phyloP scores from a whole-genome alignment of 2,113 vertebrate genomes.

The Pseudorasbora parva region DNA sequence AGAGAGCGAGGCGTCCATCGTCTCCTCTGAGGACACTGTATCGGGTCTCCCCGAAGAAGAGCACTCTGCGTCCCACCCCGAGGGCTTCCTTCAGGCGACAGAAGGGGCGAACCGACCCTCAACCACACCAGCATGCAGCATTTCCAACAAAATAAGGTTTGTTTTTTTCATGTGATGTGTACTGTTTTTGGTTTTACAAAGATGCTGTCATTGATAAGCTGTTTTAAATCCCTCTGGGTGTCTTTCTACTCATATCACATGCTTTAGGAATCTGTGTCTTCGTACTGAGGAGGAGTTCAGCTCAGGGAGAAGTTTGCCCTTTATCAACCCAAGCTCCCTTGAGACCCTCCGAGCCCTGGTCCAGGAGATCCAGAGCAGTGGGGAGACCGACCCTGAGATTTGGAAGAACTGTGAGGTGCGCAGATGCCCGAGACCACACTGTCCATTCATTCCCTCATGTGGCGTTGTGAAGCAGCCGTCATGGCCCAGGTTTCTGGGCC shows the following conservation, averaged over 20 bases:
- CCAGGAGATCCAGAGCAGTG: slow-evolving; percentile 83
- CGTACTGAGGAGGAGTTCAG: slow-evolving; percentile 76
- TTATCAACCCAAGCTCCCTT: slow-evolving; percentile 80
- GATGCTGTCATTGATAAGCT: background rate
- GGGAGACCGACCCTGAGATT: slow-evolving; percentile 80
- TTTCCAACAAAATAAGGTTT: slow-evolving; percentile 74
- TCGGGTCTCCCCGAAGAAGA: slow-evolving; percentile 79
- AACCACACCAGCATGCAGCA: slow-evolving; percentile 70
- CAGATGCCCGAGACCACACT: background rate
- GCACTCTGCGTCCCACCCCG: slow-evolving; percentile 64
- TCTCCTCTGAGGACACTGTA: slow-evolving; percentile 77
- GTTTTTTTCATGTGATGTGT: background rate
- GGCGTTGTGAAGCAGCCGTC: background rate
- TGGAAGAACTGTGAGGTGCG: slow-evolving; percentile 91
- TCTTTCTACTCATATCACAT: background rate
- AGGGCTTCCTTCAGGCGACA: slow-evolving; percentile 67
- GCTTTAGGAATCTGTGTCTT: slow-evolving; percentile 68
- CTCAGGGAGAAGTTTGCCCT: slow-evolving; percentile 82
- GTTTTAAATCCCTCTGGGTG: background rate
- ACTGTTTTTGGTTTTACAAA: background rate
- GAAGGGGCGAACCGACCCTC: slow-evolving; percentile 64
- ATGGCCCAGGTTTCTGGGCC: slow-evolving; percentile 28
- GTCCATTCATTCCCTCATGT: background rate
- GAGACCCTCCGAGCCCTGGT: slow-evolving; percentile 82
- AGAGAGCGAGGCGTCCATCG: slow-evolving; percentile 72